Base-by-base conservation (phyloP, 2,888 invertebrate species). In the Sicus ferrugineus region DNA sequence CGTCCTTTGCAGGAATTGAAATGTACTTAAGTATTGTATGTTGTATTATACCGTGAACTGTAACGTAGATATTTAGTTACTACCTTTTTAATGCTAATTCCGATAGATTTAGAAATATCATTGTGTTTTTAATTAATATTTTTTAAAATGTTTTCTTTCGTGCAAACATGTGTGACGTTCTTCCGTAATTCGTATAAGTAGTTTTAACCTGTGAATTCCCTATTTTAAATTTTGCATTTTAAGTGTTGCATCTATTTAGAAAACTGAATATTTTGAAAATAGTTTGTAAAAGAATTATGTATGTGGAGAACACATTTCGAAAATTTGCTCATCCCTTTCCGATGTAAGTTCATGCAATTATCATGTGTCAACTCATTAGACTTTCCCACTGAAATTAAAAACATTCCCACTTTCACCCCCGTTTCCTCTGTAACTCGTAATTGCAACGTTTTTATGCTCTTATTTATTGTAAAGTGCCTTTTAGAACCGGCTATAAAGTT, bases 381-480 rank as follows among this genome's bases (percentile, higher is more conserved):
- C 14, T 42, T 1, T 42, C n/a, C 3, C 42, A n/a, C 16, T 42
- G 14, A 42, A 42, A 42, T 7, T 14, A 42, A 1, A 42, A 42
- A 42, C 31, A 58, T 58, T 58, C 58, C 58, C 58, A 19, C 7
- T 6, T n/a, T 28, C 30, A 11, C 28, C 31, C n/a, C 14, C 16
- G 9, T 16, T n/a, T 19, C n/a, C 2, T 42, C 14, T 1, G n/a
- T 42, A 42, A 42, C 9, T 5, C 34, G n/a, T 42, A 3, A 7
- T 42, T 42, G 19, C 23, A 21, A n/a, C 54, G 28, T 66, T 42
- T 28, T 5, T 38, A 23, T 23, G 5, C 9, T 54, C 28, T 48
- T 34, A 54, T 65, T 59, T 67, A 63, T 68, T 64, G 71, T 66
- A 69, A 71, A 71, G 69, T 71, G 69, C 71, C 71, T 71, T 71